Base-by-base conservation (phyloP, 2,888 invertebrate genomes). In the Caenorhabditis sp. region DNA sequence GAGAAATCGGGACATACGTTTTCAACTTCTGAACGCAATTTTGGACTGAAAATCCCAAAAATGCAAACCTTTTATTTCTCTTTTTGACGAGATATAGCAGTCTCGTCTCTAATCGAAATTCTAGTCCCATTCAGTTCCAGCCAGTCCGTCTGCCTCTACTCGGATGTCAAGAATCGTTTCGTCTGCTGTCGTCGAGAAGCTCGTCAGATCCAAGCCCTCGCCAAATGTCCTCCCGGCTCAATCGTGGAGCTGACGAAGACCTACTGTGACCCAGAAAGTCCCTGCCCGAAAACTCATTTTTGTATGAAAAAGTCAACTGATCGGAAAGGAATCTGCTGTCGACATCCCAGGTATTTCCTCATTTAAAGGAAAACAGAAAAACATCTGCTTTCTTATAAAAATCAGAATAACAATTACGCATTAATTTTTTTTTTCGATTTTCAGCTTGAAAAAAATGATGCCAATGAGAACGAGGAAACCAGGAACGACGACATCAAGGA, bases 101-200 rank as follows among this genome's bases (percentile, higher is more conserved):
- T n/a, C n/a, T n/a, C n/a, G n/a, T n/a, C n/a, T n/a, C n/a, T n/a
- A n/a, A n/a, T n/a, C n/a, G n/a, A n/a, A n/a, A n/a, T n/a, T n/a
- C n/a, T n/a, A n/a, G n/a, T n/a, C n/a, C n/a, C n/a, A n/a, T n/a
- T n/a, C n/a, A n/a, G n/a, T 82, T 80, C 10, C 80, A 77, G 81
- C 14, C 79, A 82, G 72, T 85, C 84, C 1, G 85, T 89, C 5
- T 89, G 89, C 69, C 70, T 89, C 14, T 88, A 84, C 61, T 84
- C 87, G 16, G 89, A 89, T 59, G 75, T 69, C 54, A 73, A 89
- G 31, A 74, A 83, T n/a, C 81, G 89, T 41, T 90, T 90, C 44
- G 90, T 90, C 7, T 90, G 90, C 63, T 90, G 90, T 68, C 80
- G 85, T 24, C 79, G 90, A 6, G 88, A 88, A 51, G 80, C 84